Percentiles rank a stretch among this genome's conserved stretches.
Evolutionary conservation across 2,797 vertebrate genomes (phyloP).

Genomic region (Enteromius paludinosus): DNA sequence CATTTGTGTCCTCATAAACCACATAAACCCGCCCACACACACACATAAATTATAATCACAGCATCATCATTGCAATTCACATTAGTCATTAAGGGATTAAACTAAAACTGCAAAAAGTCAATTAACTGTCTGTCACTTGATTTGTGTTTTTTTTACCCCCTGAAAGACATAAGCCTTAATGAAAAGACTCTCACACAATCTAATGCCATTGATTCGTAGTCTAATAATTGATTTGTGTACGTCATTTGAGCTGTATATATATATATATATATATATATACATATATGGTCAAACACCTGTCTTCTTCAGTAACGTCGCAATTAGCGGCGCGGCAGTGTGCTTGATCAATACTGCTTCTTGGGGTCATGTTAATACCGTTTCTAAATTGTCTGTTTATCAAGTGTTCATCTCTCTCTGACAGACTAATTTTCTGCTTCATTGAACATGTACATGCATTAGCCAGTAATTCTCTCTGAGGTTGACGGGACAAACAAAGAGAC

Average conservation of each 20-base stretch:
- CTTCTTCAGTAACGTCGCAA: neutral
- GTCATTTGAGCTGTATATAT: neutral
- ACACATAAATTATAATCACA: neutral
- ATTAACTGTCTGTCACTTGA: conserved; percentile 8
- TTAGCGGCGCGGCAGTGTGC: neutral
- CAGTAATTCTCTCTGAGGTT: conserved; percentile 12
- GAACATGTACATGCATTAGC: conserved; percentile 12
- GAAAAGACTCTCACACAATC: neutral
- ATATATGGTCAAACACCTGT: neutral
- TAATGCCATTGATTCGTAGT: conserved; percentile 9
- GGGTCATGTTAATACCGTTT: neutral
- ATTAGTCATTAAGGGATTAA: neutral
- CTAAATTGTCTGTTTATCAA: conserved; percentile 21
- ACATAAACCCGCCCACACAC: neutral
- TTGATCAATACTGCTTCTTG: neutral
- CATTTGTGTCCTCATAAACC: too few relatives aligned
- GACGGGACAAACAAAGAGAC: conserved; percentile 5
- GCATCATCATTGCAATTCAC: conserved; percentile 1
- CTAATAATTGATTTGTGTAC: neutral
- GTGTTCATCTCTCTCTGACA: neutral
- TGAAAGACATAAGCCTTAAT: neutral
- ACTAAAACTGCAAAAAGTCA: neutral
- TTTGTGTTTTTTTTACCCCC: neutral
- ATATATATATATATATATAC: neutral
- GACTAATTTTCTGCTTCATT: conserved; percentile 44